These are phyloP conservation scores for Ursus arctos DNA, from an alignment of 2,113 vertebrate genomes.

Conservation along the genomic window DNA sequence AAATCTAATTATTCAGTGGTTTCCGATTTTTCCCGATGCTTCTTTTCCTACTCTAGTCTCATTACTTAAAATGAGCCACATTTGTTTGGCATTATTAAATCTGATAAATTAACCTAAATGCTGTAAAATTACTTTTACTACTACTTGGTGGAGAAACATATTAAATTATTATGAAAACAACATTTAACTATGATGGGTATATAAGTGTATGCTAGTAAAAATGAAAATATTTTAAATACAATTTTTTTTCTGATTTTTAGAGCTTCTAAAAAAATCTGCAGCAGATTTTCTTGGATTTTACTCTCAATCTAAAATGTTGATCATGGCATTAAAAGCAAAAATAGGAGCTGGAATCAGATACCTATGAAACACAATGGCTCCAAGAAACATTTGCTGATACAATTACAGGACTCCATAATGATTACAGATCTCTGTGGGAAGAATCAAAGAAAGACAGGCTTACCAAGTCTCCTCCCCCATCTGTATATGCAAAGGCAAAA, in stretches of 20 bases:
- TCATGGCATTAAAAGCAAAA: slow-evolving; percentile 17
- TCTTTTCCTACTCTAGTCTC: slow-evolving; percentile 55
- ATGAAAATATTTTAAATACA: slow-evolving; percentile 26
- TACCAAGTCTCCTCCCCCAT: not conserved
- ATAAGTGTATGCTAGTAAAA: not conserved
- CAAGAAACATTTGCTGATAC: slow-evolving; percentile 7
- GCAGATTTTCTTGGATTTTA: slow-evolving; percentile 42
- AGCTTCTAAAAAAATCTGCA: slow-evolving; percentile 43
- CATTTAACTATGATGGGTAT: slow-evolving; percentile 45
- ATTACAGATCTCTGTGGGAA: not conserved
- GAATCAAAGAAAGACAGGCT: not conserved
- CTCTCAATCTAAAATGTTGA: slow-evolving; percentile 43
- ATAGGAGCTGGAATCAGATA: not conserved
- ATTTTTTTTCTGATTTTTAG: not conserved
- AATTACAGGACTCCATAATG: not conserved
- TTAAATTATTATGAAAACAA: slow-evolving; percentile 68
- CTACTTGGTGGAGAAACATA: slow-evolving; percentile 65
- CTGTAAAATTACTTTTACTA: slow-evolving; percentile 73
- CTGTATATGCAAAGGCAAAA: not conserved
- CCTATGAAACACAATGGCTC: not conserved
- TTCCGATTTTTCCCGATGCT: slow-evolving; percentile 61
- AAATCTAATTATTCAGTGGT: slow-evolving; percentile 57
- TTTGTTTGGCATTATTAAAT: slow-evolving; percentile 73
- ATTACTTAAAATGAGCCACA: slow-evolving; percentile 65
- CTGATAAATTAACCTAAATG: slow-evolving; percentile 74